A percentile compares a stretch with the other conserved stretches of the same genome.
Evolutionary conservation across 1,140 invertebrate species (phyloP).

Genomic region (Pteromalus puparum): DNA sequence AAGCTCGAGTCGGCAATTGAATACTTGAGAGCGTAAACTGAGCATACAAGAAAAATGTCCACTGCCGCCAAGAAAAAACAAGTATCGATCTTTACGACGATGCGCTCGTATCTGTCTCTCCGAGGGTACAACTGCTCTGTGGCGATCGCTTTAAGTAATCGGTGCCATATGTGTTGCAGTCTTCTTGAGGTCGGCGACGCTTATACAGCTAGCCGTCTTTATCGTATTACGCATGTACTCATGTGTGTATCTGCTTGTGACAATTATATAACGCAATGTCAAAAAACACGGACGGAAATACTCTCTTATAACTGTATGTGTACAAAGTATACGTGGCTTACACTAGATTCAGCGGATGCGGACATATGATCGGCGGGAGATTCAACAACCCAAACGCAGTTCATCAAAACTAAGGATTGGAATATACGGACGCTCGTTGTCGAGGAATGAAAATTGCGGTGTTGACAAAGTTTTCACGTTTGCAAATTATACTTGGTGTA

Average conservation of each 20-base stretch:
- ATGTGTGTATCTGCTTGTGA: slow-evolving; percentile 5
- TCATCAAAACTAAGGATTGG: not conserved
- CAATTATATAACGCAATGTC: not conserved
- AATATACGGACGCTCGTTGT: not conserved
- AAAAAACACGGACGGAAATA: slow-evolving; percentile 29
- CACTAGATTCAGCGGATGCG: not conserved
- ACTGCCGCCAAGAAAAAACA: not conserved
- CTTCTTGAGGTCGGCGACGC: not conserved
- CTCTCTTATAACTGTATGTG: not conserved
- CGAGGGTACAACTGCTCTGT: not conserved
- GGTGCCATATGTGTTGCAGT: not conserved
- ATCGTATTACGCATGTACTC: not conserved
- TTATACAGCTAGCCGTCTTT: not conserved
- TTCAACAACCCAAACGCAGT: not conserved
- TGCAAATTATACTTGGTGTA: too few species aligned
- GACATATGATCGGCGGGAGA: not conserved
- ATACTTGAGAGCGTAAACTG: not conserved
- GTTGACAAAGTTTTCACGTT: not conserved
- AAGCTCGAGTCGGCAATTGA: not conserved
- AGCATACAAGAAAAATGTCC: not conserved
- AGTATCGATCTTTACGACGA: not conserved
- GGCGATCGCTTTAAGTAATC: not conserved
- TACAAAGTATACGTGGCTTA: not conserved
- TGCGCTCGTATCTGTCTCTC: not conserved
- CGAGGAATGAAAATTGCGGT: not conserved